These are phyloP conservation scores for Pseudopodoces humilis DNA, from an alignment of 2,113 vertebrate species.

Conservation along the genomic window DNA sequence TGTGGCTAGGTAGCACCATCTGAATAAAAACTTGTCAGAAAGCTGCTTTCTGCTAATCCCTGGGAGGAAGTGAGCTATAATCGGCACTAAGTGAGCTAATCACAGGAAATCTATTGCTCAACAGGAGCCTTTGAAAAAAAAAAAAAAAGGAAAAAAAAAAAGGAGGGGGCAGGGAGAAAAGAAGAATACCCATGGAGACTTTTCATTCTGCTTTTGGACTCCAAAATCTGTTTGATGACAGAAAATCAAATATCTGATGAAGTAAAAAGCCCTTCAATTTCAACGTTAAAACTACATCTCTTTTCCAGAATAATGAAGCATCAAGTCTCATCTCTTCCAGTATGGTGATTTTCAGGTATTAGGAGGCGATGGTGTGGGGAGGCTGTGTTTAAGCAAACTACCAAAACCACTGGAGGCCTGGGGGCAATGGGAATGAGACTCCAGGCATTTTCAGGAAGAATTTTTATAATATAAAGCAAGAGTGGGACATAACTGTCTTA, in stretches of 20 bases:
- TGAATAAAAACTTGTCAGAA: conserved; percentile 56
- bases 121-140: conserved; percentile 29
- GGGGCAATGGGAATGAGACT: neutral
- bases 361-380: neutral
- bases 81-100: conserved; percentile 62
- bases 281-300: neutral
- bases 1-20: conserved; percentile 48
- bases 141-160: neutral
- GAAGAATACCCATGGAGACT: neutral
- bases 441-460: neutral
- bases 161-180: neutral
- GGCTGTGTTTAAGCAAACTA: neutral
- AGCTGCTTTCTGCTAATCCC: conserved; percentile 57
- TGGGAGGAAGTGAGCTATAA: conserved; percentile 67
- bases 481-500: neutral
- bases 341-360: neutral
- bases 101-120: conserved; percentile 65
- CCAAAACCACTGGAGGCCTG: neutral
- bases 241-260: neutral
- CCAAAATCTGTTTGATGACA: neutral
- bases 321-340: neutral
- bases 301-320: neutral
- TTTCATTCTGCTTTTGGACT: neutral
- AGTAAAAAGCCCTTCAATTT: neutral
- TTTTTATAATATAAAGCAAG: neutral